Evolutionary conservation across 2,113 vertebrate species (phyloP).

Genomic region (Megaceryle maxima): DNA sequence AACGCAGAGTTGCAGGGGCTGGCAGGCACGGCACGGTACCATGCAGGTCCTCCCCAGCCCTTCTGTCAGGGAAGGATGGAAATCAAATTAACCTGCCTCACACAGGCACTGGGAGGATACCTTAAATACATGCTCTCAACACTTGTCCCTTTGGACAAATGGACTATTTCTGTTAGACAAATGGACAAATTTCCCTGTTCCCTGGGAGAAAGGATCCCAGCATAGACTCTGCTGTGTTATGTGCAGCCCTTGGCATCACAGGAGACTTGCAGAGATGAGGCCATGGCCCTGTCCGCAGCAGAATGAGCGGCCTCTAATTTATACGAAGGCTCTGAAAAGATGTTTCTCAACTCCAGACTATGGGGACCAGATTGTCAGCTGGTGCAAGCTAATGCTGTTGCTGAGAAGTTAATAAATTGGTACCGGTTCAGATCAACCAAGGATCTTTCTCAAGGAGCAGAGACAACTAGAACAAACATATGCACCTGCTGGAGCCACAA

Average conservation of each 20-base stretch:
- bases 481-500: not conserved
- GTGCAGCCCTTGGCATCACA: not conserved
- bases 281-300: fast-evolving
- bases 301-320: not conserved
- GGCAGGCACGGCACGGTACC: not conserved
- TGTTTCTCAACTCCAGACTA: not conserved
- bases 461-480: not conserved
- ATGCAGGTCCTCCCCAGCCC: not conserved
- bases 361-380: not conserved
- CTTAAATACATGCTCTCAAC: not conserved
- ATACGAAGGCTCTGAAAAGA: not conserved
- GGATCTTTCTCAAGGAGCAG: not conserved
- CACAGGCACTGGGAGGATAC: not conserved
- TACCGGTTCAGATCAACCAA: not conserved
- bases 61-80: not conserved
- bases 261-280: not conserved
- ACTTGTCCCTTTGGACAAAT: not conserved
- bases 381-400: not conserved
- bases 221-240: fast-evolving
- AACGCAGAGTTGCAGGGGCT: not conserved
- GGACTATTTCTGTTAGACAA: not conserved
- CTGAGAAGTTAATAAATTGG: not conserved
- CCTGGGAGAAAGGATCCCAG: not conserved
- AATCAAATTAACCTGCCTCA: not conserved
- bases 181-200: not conserved